Evolutionary conservation across 2,888 invertebrate species (phyloP).

Genomic region (Brachypterus glaber): DNA sequence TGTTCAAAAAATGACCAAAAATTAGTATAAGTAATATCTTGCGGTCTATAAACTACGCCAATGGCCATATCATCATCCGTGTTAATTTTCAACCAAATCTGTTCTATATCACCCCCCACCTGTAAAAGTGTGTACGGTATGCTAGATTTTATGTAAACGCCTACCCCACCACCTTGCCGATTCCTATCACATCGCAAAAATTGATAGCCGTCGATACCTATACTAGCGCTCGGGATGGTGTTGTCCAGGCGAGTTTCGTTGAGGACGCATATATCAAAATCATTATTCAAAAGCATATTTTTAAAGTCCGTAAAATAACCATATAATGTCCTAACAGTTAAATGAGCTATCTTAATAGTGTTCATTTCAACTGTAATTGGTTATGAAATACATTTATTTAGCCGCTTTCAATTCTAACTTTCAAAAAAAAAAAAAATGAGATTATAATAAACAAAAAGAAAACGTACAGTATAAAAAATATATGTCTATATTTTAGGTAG

Average conservation of each 20-base stretch:
- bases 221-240: neutral
- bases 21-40: slow-evolving; percentile 1
- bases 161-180: slow-evolving; percentile 2
- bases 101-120: neutral
- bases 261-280: neutral
- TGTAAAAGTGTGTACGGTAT: neutral
- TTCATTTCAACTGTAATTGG: neutral
- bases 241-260: neutral
- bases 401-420: too few species aligned
- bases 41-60: slow-evolving; percentile 1
- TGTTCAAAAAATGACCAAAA: too few species aligned
- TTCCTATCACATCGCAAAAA: neutral
- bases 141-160: slow-evolving; percentile 2
- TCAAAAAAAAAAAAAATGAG: too few species aligned
- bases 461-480: neutral
- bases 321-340: neutral
- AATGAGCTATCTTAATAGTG: neutral
- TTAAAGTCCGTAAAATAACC: neutral
- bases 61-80: neutral
- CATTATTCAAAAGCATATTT: neutral
- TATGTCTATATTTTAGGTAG: too few species aligned
- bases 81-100: slow-evolving; percentile 4
- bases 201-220: neutral
- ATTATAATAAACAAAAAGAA: neutral
- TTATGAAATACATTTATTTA: neutral